phyloP scores from a whole-genome alignment of 2,888 invertebrate genomes.

The Sarcophaga variegata region DNA sequence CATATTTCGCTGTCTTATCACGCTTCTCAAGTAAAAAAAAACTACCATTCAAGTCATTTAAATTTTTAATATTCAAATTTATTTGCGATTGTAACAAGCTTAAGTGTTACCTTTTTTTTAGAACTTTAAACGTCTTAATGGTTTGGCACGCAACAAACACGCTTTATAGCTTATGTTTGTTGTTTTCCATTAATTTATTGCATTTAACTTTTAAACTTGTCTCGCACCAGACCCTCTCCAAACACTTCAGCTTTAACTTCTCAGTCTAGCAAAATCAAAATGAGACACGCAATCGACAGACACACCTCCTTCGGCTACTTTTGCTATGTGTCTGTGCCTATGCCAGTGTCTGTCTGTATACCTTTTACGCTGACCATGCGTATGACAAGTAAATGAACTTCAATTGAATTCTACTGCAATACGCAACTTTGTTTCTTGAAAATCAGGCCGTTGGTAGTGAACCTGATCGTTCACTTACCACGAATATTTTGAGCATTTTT shows the following conservation, averaged over 20 bases:
- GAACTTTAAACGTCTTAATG: slow-evolving; percentile 3
- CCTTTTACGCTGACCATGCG: background rate
- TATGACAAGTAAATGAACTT: slow-evolving; percentile 11
- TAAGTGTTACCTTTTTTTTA: slow-evolving; percentile 12
- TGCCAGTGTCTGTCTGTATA: background rate
- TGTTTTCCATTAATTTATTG: slow-evolving; percentile 26
- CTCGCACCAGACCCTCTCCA: background rate
- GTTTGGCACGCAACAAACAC: background rate
- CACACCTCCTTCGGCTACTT: slow-evolving; percentile 43
- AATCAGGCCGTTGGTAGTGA: background rate
- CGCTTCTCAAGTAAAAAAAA: background rate
- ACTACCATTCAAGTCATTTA: slow-evolving; percentile 23
- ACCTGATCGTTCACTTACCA: background rate
- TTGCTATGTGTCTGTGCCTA: background rate
- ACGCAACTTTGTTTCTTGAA: background rate
- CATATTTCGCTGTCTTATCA: slow-evolving; percentile 9
- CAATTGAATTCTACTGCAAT: slow-evolving; percentile 27
- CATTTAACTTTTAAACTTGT: slow-evolving; percentile 38
- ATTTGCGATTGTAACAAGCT: slow-evolving; percentile 1
- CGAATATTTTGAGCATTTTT: background rate
- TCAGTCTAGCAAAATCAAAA: background rate
- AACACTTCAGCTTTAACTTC: background rate
- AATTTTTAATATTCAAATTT: slow-evolving; percentile 16
- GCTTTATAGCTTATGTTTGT: background rate
- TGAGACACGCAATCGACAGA: slow-evolving; percentile 43